phyloP scores from a whole-genome alignment of 2,113 vertebrate genomes.

The Pyrgilauda ruficollis region DNA sequence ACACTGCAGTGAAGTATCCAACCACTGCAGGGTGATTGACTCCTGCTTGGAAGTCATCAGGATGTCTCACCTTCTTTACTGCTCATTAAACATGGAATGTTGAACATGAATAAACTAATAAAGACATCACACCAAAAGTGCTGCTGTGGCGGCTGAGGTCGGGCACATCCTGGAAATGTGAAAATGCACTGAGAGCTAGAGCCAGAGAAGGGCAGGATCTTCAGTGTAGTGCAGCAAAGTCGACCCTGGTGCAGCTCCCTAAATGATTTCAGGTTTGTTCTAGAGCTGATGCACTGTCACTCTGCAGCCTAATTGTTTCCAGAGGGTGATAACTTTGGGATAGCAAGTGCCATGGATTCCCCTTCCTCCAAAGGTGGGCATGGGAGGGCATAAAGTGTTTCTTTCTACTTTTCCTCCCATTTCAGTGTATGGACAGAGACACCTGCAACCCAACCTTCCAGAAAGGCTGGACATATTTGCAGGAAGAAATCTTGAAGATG shows the following conservation, averaged over 20 bases:
- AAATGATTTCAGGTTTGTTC: not conserved
- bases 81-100: not conserved
- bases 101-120: not conserved
- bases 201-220: not conserved
- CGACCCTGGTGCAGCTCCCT: not conserved
- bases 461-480: not conserved
- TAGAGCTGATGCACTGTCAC: not conserved
- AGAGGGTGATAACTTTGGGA: not conserved
- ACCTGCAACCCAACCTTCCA: not conserved
- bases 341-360: not conserved
- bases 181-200: not conserved
- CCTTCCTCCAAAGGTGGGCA: not conserved
- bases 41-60: not conserved
- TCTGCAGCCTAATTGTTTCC: not conserved
- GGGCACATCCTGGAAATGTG: not conserved
- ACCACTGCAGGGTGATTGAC: not conserved
- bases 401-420: not conserved
- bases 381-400: not conserved
- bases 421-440: not conserved
- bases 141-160: not conserved
- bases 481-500: not conserved
- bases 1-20: not conserved
- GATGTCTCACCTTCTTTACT: not conserved
- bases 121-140: not conserved
- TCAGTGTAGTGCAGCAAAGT: not conserved